Percentiles rank a stretch among this genome's conserved stretches.
phyloP scores from a whole-genome alignment of 1,140 invertebrate species.

The Diplogasteroides magnus region DNA sequence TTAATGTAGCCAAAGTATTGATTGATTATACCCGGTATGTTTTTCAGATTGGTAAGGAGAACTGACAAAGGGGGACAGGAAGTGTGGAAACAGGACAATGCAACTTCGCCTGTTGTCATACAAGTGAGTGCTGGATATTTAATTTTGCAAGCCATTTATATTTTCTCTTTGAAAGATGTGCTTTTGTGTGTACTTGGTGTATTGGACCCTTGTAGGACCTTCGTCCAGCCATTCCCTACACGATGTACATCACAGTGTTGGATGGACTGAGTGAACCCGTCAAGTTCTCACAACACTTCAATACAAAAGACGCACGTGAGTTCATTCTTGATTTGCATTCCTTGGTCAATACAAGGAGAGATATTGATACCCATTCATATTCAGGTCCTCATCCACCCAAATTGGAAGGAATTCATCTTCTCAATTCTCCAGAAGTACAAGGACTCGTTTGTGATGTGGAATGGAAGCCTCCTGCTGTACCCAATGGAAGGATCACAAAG shows the following conservation, averaged over 20 bases:
- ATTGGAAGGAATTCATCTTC: constrained; percentile 31
- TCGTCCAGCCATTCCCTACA: constrained; percentile 50
- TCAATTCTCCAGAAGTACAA: constrained; percentile 21
- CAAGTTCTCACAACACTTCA: constrained; percentile 43
- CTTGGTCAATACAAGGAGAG: background rate
- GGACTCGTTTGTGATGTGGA: constrained; percentile 31
- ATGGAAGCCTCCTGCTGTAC: constrained; percentile 25
- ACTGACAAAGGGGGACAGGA: background rate
- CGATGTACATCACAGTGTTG: constrained; percentile 39
- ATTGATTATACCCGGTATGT: background rate
- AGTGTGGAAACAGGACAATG: background rate
- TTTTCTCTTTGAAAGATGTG: too few relatives aligned
- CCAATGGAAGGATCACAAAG: constrained; percentile 35
- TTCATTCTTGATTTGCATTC: constrained; percentile 10
- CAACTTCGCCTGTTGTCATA: background rate
- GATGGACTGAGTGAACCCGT: constrained; percentile 49
- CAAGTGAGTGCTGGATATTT: too few relatives aligned
- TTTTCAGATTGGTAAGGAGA: background rate
- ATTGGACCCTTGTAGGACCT: constrained; percentile 15
- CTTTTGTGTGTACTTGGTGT: background rate
- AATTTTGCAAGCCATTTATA: too few relatives aligned
- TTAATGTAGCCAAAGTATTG: background rate
- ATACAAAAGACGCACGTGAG: constrained; percentile 39
- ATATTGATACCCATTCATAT: constrained; percentile 6
- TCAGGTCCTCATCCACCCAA: constrained; percentile 36